Evolutionary conservation across 2,113 vertebrate genomes (phyloP).

Genomic region (Cacatua alba): DNA sequence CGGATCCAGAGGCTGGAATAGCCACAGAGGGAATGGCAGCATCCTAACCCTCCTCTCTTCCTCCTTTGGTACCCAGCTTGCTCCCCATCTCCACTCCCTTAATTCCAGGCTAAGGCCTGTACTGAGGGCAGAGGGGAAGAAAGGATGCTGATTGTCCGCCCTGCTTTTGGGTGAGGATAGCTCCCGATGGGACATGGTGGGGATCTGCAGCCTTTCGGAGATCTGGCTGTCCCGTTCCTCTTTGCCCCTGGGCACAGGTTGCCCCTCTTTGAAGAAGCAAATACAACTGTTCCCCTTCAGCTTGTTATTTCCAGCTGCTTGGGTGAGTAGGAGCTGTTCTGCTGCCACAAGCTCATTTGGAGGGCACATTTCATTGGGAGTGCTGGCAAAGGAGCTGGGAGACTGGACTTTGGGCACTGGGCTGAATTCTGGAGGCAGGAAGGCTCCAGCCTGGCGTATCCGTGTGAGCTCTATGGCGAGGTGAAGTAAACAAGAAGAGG

Average conservation of each 20-base stretch:
- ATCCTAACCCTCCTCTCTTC: background rate
- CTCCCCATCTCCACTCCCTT: background rate
- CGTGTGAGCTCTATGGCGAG: background rate
- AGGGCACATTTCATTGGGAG: background rate
- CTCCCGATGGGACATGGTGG: background rate
- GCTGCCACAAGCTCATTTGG: background rate
- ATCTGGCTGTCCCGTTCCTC: background rate
- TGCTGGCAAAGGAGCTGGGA: rapidly evolving
- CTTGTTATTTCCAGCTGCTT: background rate
- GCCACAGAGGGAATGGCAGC: background rate
- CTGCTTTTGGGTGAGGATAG: background rate
- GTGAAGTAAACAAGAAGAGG: background rate
- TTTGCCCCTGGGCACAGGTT: background rate
- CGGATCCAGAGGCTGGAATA: background rate
- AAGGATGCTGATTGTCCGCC: background rate
- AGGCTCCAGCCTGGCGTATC: background rate
- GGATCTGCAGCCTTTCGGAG: background rate
- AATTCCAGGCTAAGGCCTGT: rapidly evolving
- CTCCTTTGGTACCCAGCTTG: background rate
- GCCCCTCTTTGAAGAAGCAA: background rate
- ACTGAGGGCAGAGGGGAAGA: rapidly evolving
- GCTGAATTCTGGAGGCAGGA: background rate
- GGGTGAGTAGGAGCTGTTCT: background rate
- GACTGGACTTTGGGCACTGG: background rate
- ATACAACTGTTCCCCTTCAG: background rate